A percentile compares a stretch with the other conserved stretches of the same genome.
These are phyloP conservation scores for Clunio marinus DNA, from an alignment of 2,888 invertebrate genomes.

Conservation along the genomic window DNA sequence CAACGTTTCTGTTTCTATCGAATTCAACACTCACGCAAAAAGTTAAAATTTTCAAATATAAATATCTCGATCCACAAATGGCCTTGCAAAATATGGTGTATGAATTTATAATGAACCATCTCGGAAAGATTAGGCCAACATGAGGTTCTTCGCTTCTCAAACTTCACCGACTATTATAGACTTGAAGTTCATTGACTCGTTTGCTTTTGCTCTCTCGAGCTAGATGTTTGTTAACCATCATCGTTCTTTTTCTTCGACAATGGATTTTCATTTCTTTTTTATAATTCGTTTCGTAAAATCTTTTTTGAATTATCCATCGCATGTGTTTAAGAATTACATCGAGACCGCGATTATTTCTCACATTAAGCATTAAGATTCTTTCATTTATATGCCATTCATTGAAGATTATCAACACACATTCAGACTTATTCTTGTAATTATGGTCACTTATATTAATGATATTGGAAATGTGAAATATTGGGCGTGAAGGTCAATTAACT, in stretches of 20 bases:
- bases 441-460: conserved; percentile 24
- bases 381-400: background rate
- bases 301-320: conserved; percentile 1
- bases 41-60: too few relatives aligned
- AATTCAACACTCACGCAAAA: too few relatives aligned
- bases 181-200: conserved; percentile 4
- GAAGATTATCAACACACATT: conserved; percentile 13
- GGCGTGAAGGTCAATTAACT: conserved; percentile 12
- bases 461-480: conserved; percentile 3
- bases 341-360: background rate
- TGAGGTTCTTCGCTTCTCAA: too few relatives aligned
- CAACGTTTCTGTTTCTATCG: too few relatives aligned
- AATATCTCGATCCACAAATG: too few relatives aligned
- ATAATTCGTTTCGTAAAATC: background rate
- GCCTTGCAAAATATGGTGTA: background rate
- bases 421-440: conserved; percentile 14
- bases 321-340: background rate
- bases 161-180: background rate
- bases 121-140: background rate
- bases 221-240: too few relatives aligned
- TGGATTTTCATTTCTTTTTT: conserved; percentile 14
- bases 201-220: background rate
- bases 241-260: conserved; percentile 13
- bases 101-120: background rate
- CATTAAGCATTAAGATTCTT: background rate